Base-by-base conservation (phyloP, 2,113 vertebrate species). In the Labeo rohita region DNA sequence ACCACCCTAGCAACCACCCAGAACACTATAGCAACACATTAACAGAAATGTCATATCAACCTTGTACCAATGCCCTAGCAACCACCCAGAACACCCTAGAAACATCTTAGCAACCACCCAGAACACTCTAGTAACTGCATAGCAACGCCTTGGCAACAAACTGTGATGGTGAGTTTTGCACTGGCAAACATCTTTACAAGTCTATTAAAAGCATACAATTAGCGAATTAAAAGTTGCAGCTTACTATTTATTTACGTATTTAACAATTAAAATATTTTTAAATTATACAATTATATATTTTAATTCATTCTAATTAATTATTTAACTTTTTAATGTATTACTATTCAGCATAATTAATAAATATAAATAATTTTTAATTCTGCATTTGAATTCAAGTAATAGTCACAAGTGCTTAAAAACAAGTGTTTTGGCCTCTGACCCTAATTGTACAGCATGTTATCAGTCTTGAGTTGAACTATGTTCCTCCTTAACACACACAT, bases 391-490 rank as follows among this genome's bases (percentile, higher is more conserved):
- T 70, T 84, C 50, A 66, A 76, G 52, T 43, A 73, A 81, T 73
- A 80, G 63, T 59, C 56, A 80, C 59, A 47, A 39, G 36, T 54
- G 66, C 34, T 16, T 79, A 45, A 70, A 36, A 77, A 8, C 39
- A 49, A 36, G 56, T 73, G 23, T 61, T n/a, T 43, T 61, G 28
- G 74, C 23, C 79, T 75, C 84, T 70, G 39, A 76, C 66, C 88
- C 28, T 89, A 9, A 85, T 87, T 89, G 63, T 74, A 88, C 59
- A 45, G 50, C 2, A 85, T 89, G 90, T 93, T 94, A 94, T 95
- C 81, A 85, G 88, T 85, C 43, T 77, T 85, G 74, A 89, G 92
- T 91, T 94, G 92, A 94, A 91, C 93, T 95, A 87, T 93, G 91
- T 72, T 90, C 92, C 43, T 28, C 36, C 86, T 52, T 13, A 63